Conservation (phyloP, 2,888 invertebrate genomes). For the Mycogona germanica region DNA sequence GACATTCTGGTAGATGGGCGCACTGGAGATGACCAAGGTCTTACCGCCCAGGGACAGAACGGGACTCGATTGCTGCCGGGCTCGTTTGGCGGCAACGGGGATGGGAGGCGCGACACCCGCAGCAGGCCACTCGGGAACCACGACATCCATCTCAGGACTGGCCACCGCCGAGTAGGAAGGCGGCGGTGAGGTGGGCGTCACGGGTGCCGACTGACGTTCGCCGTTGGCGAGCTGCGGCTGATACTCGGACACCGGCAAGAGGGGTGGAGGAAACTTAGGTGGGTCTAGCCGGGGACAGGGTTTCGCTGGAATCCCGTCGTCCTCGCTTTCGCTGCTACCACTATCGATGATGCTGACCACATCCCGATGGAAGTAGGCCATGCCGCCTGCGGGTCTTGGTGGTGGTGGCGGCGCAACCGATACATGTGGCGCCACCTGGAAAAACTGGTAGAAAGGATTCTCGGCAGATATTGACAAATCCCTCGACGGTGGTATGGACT, state of each 20-base stretch:
- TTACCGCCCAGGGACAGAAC: no score
- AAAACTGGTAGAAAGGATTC: constrained; percentile 10
- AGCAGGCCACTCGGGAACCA: no score
- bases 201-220: no score
- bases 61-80: no score
- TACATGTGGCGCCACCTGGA: background rate
- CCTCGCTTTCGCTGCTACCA: background rate
- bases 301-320: background rate
- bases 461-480: constrained; percentile 5
- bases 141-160: no score
- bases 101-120: no score
- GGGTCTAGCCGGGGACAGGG: background rate
- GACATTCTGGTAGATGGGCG: constrained; percentile 11
- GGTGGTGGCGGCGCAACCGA: no score
- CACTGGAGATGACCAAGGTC: no score
- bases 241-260: constrained; percentile 2
- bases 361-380: background rate
- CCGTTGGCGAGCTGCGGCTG: no score
- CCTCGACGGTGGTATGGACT: background rate
- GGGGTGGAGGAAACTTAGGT: constrained; percentile 10
- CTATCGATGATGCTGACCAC: no score
- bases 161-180: background rate
- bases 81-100: no score
- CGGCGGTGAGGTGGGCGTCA: background rate
- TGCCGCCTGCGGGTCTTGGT: background rate